phyloP scores from a whole-genome alignment of 1,140 invertebrate genomes.

The Leptopilina clavipes region DNA sequence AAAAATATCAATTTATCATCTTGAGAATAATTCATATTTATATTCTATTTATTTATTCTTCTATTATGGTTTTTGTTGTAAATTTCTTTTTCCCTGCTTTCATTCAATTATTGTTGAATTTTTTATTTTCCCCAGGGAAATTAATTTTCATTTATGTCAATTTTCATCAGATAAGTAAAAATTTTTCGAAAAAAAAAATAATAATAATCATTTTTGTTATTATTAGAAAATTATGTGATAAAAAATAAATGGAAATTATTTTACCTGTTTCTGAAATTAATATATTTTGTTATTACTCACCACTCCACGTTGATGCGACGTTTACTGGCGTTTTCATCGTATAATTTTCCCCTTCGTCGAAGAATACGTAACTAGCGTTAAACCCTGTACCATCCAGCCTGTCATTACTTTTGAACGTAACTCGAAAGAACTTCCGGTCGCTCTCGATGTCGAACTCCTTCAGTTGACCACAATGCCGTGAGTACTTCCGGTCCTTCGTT shows the following conservation, averaged over 20 bases:
- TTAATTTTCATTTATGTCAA: no score
- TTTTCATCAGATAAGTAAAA: no score
- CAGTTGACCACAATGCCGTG: constrained; percentile 88
- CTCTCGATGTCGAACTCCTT: constrained; percentile 88
- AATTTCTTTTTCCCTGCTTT: no score
- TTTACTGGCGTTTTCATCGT: constrained; percentile 68
- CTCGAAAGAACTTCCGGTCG: constrained; percentile 93
- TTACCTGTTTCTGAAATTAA: neutral
- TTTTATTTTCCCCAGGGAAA: no score
- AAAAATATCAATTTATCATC: no score
- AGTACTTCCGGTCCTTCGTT: constrained; percentile 89
- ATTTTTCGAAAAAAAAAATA: no score
- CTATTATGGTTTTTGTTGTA: no score
- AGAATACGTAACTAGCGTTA: constrained; percentile 91
- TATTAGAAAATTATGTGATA: no score
- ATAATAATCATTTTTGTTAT: no score
- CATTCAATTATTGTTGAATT: no score
- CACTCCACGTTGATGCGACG: constrained; percentile 62
- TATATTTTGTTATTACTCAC: constrained; percentile 61
- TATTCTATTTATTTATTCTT: no score
- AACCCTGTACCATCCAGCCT: constrained; percentile 95
- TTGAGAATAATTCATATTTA: no score
- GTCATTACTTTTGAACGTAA: constrained; percentile 95
- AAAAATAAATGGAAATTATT: neutral
- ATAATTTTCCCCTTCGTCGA: constrained; percentile 72